phyloP scores from a whole-genome alignment of 92 coral and sea anemone genomes.

The Phenganax subtilis region DNA sequence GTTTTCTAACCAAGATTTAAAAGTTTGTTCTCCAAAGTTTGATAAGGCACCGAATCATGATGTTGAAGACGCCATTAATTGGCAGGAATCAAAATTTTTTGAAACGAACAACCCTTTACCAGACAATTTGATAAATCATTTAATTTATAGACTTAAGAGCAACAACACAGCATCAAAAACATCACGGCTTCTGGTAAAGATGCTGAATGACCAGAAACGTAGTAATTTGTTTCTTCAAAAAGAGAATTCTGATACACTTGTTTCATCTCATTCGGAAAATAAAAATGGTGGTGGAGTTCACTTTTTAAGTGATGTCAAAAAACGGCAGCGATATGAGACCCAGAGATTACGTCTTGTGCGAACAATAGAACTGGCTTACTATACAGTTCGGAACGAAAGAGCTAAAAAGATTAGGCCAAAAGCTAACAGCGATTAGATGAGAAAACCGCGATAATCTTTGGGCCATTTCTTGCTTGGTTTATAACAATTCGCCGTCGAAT shows the following conservation, averaged over 20 bases:
- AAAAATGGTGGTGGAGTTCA: not conserved
- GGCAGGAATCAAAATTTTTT: not conserved
- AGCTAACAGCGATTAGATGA: not conserved
- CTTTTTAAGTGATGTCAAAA: slow-evolving; percentile 24
- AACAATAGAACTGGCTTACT: slow-evolving; percentile 26
- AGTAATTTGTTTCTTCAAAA: not conserved
- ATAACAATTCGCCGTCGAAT: too few species aligned
- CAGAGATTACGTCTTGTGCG: slow-evolving; percentile 37
- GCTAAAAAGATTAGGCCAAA: slow-evolving; percentile 5
- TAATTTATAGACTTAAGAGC: not conserved
- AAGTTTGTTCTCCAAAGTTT: not conserved
- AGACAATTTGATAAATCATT: not conserved
- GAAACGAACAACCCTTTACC: not conserved
- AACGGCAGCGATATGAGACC: slow-evolving; percentile 26
- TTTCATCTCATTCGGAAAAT: not conserved
- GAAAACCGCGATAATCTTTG: not conserved
- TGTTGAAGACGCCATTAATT: not conserved
- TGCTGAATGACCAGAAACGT: not conserved
- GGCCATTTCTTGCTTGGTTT: too few species aligned
- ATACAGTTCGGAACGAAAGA: slow-evolving; percentile 22
- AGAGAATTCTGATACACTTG: not conserved
- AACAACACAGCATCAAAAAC: not conserved
- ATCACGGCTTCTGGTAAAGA: not conserved
- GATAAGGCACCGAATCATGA: not conserved
- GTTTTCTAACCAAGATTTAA: not conserved